Evolutionary conservation across 2,797 vertebrate genomes (phyloP), one percentile per base, ranked within the genome.

Genomic region (Brachyalestes nurse): DNA sequence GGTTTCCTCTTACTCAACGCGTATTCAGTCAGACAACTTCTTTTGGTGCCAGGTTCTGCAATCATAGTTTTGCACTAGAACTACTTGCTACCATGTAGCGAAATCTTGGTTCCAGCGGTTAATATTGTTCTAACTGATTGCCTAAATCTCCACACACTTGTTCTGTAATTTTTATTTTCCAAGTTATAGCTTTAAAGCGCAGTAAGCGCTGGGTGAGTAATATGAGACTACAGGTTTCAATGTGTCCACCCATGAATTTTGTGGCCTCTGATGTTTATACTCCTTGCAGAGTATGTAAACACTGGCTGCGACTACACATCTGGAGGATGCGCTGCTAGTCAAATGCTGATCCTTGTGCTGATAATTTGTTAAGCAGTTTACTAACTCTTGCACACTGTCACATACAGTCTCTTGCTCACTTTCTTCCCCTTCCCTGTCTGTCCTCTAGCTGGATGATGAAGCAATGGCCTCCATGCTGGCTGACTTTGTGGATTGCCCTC

Each of bases 401-500:
- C 47, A 10, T 13, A 12, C 47, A 12, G 0, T 69, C 0, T 4
- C 62, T 69, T 19, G 19, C 40, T 5, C 61, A 47, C 9, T 57
- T 6, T 64, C n/a, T 34, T 70, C 66, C 51, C 83, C 2, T 28
- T 79, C 1, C 84, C 28, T 84, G 2, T 49, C 9, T 49, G 12
- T 23, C 80, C 55, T 65, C 55, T 88, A 93, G 94, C 47, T 93
- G 78, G 93, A 95, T 2, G 93, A 95, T 1, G 95, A 95, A 19
- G 87, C 90, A 58, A 94, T 96, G 88, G 95, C 94, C 45, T 95
- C 96, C 84, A 97, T 97, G 96, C 82, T 97, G 91, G 97, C 97
- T 0, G 96, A 96, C 78, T 97, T 97, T 84, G 93, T 96, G 0
- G 95, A 96, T 78, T 96, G 95, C 72, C 96, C 97, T 0, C 96